phyloP scores from a whole-genome alignment of 2,888 invertebrate species.

The Lepidocyrtinus sp. region DNA sequence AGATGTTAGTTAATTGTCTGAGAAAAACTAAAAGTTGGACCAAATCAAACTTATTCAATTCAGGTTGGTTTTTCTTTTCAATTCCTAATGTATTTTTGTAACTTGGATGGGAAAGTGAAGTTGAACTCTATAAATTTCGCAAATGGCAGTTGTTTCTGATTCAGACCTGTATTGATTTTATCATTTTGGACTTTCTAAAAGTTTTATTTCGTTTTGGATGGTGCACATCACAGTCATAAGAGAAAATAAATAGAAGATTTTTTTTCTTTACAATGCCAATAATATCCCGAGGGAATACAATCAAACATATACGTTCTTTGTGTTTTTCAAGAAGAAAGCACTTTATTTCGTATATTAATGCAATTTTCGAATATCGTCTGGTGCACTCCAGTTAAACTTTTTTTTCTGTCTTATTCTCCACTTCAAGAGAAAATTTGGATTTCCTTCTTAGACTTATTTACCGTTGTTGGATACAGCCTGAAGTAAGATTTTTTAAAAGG shows the following conservation, averaged over 20 bases:
- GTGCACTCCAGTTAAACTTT: no score
- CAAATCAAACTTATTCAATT: no score
- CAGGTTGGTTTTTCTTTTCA: no score
- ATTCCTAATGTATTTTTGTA: no score
- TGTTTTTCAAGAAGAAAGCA: background rate
- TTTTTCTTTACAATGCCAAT: background rate
- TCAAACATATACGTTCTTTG: background rate
- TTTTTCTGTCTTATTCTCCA: no score
- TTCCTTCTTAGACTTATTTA: constrained; percentile 66
- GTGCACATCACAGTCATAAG: background rate
- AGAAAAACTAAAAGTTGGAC: no score
- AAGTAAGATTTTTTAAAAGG: constrained; percentile 31
- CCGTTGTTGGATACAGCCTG: constrained; percentile 68
- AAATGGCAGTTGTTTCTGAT: background rate
- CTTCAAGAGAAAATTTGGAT: constrained; percentile 70
- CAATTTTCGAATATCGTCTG: background rate
- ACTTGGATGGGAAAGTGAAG: no score
- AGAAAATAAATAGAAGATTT: background rate
- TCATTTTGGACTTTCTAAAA: background rate
- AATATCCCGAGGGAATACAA: background rate
- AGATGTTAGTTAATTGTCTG: no score
- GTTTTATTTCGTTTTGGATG: background rate
- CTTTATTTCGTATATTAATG: background rate
- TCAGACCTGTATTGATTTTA: background rate
- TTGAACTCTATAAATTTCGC: background rate